Evolutionary conservation across 2,113 vertebrate genomes (phyloP).

Genomic region (Suricata suricatta): DNA sequence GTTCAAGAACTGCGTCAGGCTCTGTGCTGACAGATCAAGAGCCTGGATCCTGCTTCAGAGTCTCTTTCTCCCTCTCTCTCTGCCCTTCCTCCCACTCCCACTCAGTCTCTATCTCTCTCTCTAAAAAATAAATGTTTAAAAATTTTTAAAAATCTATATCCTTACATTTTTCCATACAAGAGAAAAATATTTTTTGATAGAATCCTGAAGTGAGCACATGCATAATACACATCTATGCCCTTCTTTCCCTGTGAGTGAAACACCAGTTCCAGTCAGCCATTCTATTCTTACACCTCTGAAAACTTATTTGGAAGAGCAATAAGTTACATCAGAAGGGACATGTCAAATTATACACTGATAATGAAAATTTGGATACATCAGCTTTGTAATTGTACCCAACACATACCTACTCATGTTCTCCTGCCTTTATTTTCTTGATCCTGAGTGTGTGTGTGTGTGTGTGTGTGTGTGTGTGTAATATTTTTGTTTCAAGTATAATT

Average conservation of each 20-base stretch:
- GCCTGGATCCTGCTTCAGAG: too few species aligned
- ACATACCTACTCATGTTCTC: conserved; percentile 76
- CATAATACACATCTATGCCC: not conserved
- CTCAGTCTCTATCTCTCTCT: too few species aligned
- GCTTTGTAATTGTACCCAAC: conserved; percentile 78
- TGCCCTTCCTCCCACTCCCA: too few species aligned
- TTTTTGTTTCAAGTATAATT: conserved; percentile 91
- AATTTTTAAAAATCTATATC: too few species aligned
- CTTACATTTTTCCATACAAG: conserved; percentile 33
- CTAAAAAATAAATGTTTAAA: too few species aligned
- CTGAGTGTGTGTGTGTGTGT: not conserved
- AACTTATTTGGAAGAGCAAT: conserved; percentile 83
- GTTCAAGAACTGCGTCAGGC: too few species aligned
- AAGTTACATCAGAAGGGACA: conserved; percentile 80
- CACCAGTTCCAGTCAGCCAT: conserved; percentile 63
- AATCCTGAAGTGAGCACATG: not conserved
- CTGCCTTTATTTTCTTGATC: conserved; percentile 84
- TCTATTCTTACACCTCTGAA: conserved; percentile 81
- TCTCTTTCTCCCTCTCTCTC: too few species aligned
- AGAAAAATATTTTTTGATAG: conserved; percentile 62
- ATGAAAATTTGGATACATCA: conserved; percentile 81
- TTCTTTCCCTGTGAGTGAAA: conserved; percentile 68
- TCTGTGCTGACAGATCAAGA: too few species aligned
- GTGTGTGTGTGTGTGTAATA: not conserved
- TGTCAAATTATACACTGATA: conserved; percentile 83